phyloP scores from a whole-genome alignment of 2,888 invertebrate genomes.

The Hirudinaria manillensis region DNA sequence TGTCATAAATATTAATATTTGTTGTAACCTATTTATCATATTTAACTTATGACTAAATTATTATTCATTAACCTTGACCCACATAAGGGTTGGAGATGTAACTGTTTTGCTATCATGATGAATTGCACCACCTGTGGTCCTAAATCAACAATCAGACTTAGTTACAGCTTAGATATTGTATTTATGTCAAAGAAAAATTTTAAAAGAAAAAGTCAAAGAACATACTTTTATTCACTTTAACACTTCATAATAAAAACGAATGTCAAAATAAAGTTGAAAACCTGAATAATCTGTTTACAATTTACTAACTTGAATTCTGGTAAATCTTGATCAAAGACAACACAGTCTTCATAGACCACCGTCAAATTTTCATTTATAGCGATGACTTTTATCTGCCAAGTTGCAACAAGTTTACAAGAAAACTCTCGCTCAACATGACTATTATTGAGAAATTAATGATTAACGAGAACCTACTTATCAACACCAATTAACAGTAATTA shows the following conservation, averaged over 20 bases:
- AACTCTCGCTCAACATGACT: too few relatives aligned
- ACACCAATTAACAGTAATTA: too few relatives aligned
- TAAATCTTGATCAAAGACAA: conserved; percentile 83
- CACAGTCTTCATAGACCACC: conserved; percentile 71
- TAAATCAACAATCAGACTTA: conserved; percentile 5
- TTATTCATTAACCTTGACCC: conserved; percentile 64
- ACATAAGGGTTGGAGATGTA: conserved; percentile 80
- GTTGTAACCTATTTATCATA: neutral
- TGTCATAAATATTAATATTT: conserved; percentile 50
- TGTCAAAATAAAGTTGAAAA: neutral
- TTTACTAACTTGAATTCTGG: conserved; percentile 76
- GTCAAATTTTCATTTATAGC: conserved; percentile 70
- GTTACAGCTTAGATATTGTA: too few relatives aligned
- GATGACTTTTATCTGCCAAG: conserved; percentile 74
- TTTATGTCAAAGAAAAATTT: too few relatives aligned
- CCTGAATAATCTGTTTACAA: too few relatives aligned
- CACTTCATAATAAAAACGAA: too few relatives aligned
- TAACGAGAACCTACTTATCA: too few relatives aligned
- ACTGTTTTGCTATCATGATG: conserved; percentile 49
- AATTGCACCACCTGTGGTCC: conserved; percentile 41
- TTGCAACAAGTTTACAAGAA: neutral
- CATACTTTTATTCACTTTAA: too few relatives aligned
- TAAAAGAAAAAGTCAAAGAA: too few relatives aligned
- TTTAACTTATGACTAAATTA: too few relatives aligned
- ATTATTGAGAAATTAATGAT: too few relatives aligned